Percentiles rank a stretch among this genome's conserved stretches.
These are phyloP conservation scores for Petrocephalus sullivani DNA, from an alignment of 2,797 vertebrate genomes.

Conservation along the genomic window DNA sequence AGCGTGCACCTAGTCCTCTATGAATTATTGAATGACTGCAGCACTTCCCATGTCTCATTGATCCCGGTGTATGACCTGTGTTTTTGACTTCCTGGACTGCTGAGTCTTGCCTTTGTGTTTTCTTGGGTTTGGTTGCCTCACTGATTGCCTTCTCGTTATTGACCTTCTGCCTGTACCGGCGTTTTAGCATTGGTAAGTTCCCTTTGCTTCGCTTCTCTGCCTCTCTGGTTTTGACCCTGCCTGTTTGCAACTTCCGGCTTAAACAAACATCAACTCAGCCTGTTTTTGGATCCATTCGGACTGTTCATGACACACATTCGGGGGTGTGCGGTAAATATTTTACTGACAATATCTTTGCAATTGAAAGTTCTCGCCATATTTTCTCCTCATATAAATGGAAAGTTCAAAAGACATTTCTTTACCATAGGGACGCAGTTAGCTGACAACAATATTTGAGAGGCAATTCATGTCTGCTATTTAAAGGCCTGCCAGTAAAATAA, in stretches of 20 bases:
- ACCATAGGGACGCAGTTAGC: neutral
- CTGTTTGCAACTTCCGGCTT: neutral
- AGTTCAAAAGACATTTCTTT: neutral
- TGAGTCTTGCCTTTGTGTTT: neutral
- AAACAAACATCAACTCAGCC: neutral
- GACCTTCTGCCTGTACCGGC: neutral
- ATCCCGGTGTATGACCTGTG: neutral
- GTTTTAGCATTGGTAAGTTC: neutral
- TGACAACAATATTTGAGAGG: conserved; percentile 4
- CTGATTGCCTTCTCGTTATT: neutral
- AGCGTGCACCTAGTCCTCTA: neutral
- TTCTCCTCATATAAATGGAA: neutral
- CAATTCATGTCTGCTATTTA: neutral
- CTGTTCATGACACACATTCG: neutral
- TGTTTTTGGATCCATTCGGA: neutral
- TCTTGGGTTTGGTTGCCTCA: neutral
- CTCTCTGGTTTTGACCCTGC: neutral
- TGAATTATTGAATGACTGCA: neutral
- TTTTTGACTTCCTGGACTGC: neutral
- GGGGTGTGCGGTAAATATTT: neutral
- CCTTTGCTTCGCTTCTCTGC: neutral
- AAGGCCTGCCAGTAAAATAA: neutral
- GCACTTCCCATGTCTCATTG: neutral
- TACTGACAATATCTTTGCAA: neutral
- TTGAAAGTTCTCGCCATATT: neutral